Evolutionary conservation across 2,888 invertebrate species (phyloP), one percentile per base, ranked within the genome.

Genomic region (Apodemia hepburni): DNA sequence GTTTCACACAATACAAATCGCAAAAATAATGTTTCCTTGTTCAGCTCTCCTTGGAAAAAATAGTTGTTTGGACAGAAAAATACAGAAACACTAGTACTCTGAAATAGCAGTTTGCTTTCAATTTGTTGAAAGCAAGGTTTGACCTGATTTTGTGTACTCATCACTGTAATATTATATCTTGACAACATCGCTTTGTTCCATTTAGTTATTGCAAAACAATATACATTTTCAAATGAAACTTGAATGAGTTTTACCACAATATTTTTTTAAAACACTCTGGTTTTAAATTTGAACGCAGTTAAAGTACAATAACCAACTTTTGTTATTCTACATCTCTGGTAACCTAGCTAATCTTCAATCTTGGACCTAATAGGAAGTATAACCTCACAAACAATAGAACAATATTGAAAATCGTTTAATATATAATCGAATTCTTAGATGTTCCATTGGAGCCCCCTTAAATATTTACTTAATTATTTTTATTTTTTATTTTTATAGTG

Each of bases 41-140:
- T 42, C 38, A 38, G 51, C 54, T 57, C 54, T 57, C 38, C 54
- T 61, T 54, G 54, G 61, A 54, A 61, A 61, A 65, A 69, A 61
- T 51, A 60, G 60, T 64, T 64, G 61, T 64, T 66, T 65, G 70
- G 70, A 65, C 67, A 66, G 66, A 61, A 58, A 71, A 70, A 72
- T 70, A 71, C 67, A 67, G 64, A 71, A 68, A 67, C 66, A 65
- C 65, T 66, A 65, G 67, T 66, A 57, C 65, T 65, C 22, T 54
- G 69, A 66, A 70, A 71, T 67, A 70, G 62, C 68, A 71, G 74
- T 75, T 78, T 76, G 74, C 74, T 76, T 82, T 75, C 77, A 80
- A 78, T 80, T 75, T 77, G 75, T 75, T 75, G 74, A 80, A 76
- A 82, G 76, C 77, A 69, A 71, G 72, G 72, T 78, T 76, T 80